Evolutionary conservation across 1,140 invertebrate species (phyloP).

Genomic region (Meloidogyne floridensis): DNA sequence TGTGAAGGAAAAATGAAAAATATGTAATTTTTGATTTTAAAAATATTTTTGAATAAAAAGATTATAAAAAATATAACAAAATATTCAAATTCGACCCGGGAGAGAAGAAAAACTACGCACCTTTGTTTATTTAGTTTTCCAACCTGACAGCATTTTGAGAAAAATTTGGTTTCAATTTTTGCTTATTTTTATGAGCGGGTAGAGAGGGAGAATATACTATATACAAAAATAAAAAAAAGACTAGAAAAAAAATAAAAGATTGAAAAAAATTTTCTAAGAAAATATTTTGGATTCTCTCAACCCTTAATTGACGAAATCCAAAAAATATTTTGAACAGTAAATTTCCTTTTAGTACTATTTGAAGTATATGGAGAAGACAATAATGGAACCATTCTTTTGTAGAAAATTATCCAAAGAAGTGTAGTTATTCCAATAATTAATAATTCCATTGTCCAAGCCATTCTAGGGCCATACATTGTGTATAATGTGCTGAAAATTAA

Average conservation of each 20-base stretch:
- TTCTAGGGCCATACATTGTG: slow-evolving; percentile 31
- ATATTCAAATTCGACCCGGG: not conserved
- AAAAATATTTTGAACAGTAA: not conserved
- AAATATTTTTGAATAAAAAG: not conserved
- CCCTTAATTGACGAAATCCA: not conserved
- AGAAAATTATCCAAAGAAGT: slow-evolving; percentile 43
- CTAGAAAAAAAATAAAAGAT: not conserved
- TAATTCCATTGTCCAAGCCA: slow-evolving; percentile 39
- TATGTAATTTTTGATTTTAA: not conserved
- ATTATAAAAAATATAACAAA: not conserved
- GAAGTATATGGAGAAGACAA: not conserved
- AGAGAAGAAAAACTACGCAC: too few relatives aligned
- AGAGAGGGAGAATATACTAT: too few relatives aligned
- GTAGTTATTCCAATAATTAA: slow-evolving; percentile 23
- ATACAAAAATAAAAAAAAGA: not conserved
- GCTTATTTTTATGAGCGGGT: not conserved
- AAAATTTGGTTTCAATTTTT: not conserved
- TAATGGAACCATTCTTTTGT: slow-evolving; percentile 51
- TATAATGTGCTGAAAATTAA: slow-evolving; percentile 26
- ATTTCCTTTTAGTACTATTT: not conserved
- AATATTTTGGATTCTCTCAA: not conserved
- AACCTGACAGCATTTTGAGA: not conserved
- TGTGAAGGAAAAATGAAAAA: not conserved
- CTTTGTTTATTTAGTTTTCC: too few relatives aligned
- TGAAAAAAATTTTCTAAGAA: not conserved